Evolutionary conservation across 2,888 invertebrate genomes (phyloP).

Genomic region (Drosophila eohydei): DNA sequence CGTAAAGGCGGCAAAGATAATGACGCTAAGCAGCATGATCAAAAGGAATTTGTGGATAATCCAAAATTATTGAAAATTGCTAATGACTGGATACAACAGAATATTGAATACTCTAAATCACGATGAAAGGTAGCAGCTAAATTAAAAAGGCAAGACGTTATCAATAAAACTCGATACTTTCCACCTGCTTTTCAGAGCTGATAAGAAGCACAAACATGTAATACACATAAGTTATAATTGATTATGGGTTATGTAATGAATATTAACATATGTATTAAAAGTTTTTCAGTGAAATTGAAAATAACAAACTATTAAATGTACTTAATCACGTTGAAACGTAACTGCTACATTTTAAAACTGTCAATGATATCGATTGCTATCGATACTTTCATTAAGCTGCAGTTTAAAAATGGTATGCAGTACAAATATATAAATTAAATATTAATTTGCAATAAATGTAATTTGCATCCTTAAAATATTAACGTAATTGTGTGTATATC

Average conservation of each 20-base stretch:
- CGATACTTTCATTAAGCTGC: not conserved
- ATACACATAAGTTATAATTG: not conserved
- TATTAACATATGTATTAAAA: not conserved
- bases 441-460: too few species aligned
- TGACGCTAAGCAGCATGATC: slow-evolving; percentile 33
- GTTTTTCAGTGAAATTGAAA: slow-evolving; percentile 53
- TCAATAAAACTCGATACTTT: slow-evolving; percentile 6
- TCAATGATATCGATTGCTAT: slow-evolving; percentile 5
- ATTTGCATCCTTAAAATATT: not conserved
- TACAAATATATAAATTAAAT: not conserved
- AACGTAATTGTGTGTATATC: not conserved
- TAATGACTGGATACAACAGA: slow-evolving; percentile 73
- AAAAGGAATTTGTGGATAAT: slow-evolving; percentile 67
- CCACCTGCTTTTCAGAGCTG: not conserved
- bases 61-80: slow-evolving; percentile 59
- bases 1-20: slow-evolving; percentile 85
- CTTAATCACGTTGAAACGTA: slow-evolving; percentile 17
- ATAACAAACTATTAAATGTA: not conserved
- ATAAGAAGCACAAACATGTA: not conserved
- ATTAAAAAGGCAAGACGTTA: slow-evolving; percentile 3
- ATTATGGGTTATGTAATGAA: not conserved
- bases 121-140: slow-evolving; percentile 25
- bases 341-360: slow-evolving; percentile 3
- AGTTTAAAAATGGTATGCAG: slow-evolving; percentile 10
- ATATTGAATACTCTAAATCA: slow-evolving; percentile 28